Evolutionary conservation across 1,140 invertebrate species (phyloP).

Genomic region (Lutraria rhynchaena): DNA sequence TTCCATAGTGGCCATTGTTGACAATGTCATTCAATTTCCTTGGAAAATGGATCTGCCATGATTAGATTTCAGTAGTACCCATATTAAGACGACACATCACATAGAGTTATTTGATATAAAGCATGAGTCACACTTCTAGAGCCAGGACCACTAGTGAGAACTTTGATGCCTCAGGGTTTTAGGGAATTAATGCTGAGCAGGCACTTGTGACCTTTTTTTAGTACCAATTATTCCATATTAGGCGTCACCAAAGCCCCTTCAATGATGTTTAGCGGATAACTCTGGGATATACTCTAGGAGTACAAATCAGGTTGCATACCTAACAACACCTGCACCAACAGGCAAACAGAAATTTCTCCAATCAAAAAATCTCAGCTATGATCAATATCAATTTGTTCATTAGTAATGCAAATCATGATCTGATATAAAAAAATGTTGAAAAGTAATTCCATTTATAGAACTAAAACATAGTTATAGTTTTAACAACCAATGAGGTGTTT

Average conservation of each 20-base stretch:
- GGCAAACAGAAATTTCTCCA: too few relatives aligned
- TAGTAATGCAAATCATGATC: background rate
- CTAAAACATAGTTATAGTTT: too few relatives aligned
- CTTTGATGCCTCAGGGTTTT: slow-evolving; percentile 32
- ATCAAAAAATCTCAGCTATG: background rate
- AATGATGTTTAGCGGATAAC: slow-evolving; percentile 3
- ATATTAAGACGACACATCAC: slow-evolving; percentile 36
- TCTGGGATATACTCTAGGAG: background rate
- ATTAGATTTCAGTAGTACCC: slow-evolving; percentile 54
- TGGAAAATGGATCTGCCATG: slow-evolving; percentile 44
- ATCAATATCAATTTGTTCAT: slow-evolving; percentile 25
- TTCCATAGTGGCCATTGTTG: slow-evolving; percentile 54
- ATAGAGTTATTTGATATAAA: slow-evolving; percentile 35
- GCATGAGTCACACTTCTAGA: slow-evolving; percentile 36
- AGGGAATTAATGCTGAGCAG: slow-evolving; percentile 43
- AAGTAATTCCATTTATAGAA: too few relatives aligned
- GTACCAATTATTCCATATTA: slow-evolving; percentile 45
- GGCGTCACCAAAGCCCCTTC: slow-evolving; percentile 13
- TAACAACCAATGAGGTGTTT: too few relatives aligned
- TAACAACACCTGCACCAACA: slow-evolving; percentile 8
- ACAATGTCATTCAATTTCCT: slow-evolving; percentile 60
- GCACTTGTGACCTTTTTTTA: slow-evolving; percentile 46
- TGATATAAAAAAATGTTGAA: too few relatives aligned
- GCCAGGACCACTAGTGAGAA: background rate
- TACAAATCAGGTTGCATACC: slow-evolving; percentile 12